A percentile compares a stretch with the other conserved stretches of the same genome.
phyloP scores from a whole-genome alignment of 2,113 vertebrate species.

The Anoplopoma fimbria region DNA sequence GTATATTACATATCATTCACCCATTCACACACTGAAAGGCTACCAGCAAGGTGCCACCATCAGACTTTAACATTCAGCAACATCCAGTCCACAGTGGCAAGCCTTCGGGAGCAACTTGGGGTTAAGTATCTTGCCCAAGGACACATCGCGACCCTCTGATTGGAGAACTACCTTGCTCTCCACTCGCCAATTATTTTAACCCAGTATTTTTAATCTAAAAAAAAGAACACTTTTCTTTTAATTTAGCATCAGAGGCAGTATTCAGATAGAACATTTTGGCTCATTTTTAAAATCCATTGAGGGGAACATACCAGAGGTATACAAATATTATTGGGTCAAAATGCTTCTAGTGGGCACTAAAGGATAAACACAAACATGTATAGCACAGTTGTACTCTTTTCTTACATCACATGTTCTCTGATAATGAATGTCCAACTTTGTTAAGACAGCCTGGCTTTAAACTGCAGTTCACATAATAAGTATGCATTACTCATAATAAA shows the following conservation, averaged over 20 bases:
- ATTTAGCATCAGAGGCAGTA: background rate
- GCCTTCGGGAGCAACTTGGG: too few species aligned
- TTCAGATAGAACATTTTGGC: background rate
- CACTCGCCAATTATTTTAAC: too few species aligned
- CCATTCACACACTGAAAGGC: too few species aligned
- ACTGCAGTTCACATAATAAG: background rate
- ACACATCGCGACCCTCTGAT: too few species aligned
- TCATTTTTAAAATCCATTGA: background rate
- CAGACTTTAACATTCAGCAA: too few species aligned
- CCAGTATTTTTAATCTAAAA: too few species aligned
- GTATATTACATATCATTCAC: too few species aligned
- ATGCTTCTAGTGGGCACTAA: background rate
- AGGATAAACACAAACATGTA: background rate
- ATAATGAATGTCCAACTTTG: background rate
- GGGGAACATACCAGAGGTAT: background rate
- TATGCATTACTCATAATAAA: background rate
- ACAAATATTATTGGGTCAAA: background rate
- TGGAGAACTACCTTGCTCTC: too few species aligned
- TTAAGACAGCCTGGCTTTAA: background rate
- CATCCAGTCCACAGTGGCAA: too few species aligned
- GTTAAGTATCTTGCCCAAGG: too few species aligned
- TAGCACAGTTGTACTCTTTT: background rate
- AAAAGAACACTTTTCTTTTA: too few species aligned
- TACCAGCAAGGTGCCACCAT: too few species aligned
- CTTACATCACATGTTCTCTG: background rate